These are phyloP conservation scores for Nephila pilipes DNA, from an alignment of 1,140 invertebrate species.

Conservation along the genomic window DNA sequence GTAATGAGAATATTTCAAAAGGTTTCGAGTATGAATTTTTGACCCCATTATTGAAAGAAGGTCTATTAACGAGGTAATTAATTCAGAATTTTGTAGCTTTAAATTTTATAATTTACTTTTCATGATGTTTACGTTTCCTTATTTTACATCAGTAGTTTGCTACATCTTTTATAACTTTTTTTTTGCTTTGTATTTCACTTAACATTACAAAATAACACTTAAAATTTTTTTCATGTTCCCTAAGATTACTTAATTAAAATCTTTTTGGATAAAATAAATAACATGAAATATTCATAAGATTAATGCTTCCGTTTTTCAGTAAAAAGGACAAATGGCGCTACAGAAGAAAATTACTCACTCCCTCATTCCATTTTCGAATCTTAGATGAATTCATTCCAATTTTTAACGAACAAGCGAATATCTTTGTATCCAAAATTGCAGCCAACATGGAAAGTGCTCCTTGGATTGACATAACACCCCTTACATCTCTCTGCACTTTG, in stretches of 20 bases:
- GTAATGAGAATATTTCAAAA: slow-evolving; percentile 90
- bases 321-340: slow-evolving; percentile 82
- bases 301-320: slow-evolving; percentile 75
- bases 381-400: slow-evolving; percentile 83
- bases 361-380: slow-evolving; percentile 84
- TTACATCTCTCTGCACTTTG: slow-evolving; percentile 90
- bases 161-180: background rate
- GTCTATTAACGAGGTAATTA: slow-evolving; percentile 81
- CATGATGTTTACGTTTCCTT: too few species aligned
- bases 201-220: background rate
- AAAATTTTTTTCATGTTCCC: too few species aligned
- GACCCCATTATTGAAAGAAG: slow-evolving; percentile 89
- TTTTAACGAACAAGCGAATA: slow-evolving; percentile 82
- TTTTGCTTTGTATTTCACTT: background rate
- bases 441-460: slow-evolving; percentile 81
- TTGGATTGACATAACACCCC: slow-evolving; percentile 86
- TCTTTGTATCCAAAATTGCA: slow-evolving; percentile 79
- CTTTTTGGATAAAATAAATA: too few species aligned
- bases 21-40: slow-evolving; percentile 87
- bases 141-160: too few species aligned
- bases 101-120: too few species aligned
- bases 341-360: slow-evolving; percentile 83
- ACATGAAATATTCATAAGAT: too few species aligned
- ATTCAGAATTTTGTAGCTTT: too few species aligned
- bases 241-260: too few species aligned